These are phyloP conservation scores for Merodon equestris DNA, from an alignment of 2,888 invertebrate genomes.

Conservation along the genomic window DNA sequence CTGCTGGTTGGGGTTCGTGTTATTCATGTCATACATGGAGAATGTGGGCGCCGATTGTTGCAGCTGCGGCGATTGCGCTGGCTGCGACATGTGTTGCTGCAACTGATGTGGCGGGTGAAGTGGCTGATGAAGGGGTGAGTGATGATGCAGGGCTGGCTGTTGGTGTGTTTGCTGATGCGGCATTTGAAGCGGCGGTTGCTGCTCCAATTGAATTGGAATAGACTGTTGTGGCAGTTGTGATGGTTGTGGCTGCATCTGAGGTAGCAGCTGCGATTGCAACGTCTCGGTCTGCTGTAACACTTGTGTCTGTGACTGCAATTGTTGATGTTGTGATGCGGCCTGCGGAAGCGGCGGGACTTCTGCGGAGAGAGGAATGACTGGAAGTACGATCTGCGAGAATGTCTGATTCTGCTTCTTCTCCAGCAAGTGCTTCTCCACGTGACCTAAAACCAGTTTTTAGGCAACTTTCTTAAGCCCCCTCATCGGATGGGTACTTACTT, in stretches of 20 bases:
- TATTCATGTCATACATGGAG: conserved; percentile 36
- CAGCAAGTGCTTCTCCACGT: conserved; percentile 59
- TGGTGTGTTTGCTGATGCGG: too few species aligned
- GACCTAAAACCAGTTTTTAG: conserved; percentile 34
- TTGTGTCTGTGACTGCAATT: too few species aligned
- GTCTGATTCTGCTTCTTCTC: conserved; percentile 63
- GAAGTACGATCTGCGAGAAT: conserved; percentile 57
- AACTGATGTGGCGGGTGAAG: too few species aligned
- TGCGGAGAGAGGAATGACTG: conserved; percentile 39
- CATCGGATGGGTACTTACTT: conserved; percentile 23
- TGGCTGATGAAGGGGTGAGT: too few species aligned
- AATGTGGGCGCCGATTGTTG: conserved; percentile 11
- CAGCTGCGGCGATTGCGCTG: too few species aligned
- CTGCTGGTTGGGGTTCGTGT: conserved; percentile 15
- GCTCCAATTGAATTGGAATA: conserved; percentile 11
- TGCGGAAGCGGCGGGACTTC: conserved; percentile 6
- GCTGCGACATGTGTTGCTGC: too few species aligned
- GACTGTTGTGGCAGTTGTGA: too few species aligned
- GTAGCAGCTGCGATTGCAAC: too few species aligned
- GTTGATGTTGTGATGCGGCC: too few species aligned
- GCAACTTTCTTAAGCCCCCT: neutral
- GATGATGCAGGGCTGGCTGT: too few species aligned
- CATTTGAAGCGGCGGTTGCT: neutral
- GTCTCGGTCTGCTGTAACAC: too few species aligned
- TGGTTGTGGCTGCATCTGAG: too few species aligned